Evolutionary conservation across 2,888 invertebrate genomes (phyloP).

Genomic region (Stenichneumon culpator): DNA sequence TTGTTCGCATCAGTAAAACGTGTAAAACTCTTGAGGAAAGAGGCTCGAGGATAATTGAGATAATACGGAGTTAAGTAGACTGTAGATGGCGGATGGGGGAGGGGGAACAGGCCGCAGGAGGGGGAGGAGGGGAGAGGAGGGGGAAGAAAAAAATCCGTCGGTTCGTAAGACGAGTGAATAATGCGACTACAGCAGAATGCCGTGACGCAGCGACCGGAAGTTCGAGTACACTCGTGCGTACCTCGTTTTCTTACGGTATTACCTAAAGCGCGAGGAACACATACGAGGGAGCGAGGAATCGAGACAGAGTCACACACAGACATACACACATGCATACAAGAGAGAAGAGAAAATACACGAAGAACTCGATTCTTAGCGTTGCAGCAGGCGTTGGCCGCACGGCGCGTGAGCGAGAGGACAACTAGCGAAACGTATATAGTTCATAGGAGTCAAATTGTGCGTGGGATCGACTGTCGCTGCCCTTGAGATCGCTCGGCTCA

Average conservation of each 20-base stretch:
- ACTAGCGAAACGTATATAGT: slow-evolving; percentile 15
- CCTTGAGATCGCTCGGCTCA: slow-evolving; percentile 42
- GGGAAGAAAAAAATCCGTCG: slow-evolving; percentile 11
- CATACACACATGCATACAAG: too few species aligned
- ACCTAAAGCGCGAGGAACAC: slow-evolving; percentile 5
- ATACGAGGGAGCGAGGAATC: not conserved
- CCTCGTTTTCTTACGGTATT: slow-evolving; percentile 36
- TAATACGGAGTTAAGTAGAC: slow-evolving; percentile 44
- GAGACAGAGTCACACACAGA: not conserved
- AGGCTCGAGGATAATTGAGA: slow-evolving; percentile 34
- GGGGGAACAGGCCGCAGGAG: not conserved
- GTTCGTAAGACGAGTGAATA: slow-evolving; percentile 31
- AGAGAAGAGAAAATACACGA: slow-evolving; percentile 14
- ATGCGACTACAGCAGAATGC: slow-evolving; percentile 20
- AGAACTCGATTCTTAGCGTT: slow-evolving; percentile 17
- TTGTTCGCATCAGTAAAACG: slow-evolving; percentile 9
- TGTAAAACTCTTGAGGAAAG: not conserved
- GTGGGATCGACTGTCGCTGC: slow-evolving; percentile 65
- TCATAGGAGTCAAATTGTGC: slow-evolving; percentile 71
- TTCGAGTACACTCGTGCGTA: slow-evolving; percentile 19
- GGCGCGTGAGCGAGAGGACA: slow-evolving; percentile 22
- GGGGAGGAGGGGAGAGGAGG: not conserved
- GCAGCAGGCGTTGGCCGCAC: slow-evolving; percentile 26
- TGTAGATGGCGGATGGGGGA: slow-evolving; percentile 17
- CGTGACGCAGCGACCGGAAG: slow-evolving; percentile 43